Evolutionary conservation across 2,797 vertebrate species (phyloP), one percentile per base, ranked within the genome.

Genomic region (Ammospiza maritima): DNA sequence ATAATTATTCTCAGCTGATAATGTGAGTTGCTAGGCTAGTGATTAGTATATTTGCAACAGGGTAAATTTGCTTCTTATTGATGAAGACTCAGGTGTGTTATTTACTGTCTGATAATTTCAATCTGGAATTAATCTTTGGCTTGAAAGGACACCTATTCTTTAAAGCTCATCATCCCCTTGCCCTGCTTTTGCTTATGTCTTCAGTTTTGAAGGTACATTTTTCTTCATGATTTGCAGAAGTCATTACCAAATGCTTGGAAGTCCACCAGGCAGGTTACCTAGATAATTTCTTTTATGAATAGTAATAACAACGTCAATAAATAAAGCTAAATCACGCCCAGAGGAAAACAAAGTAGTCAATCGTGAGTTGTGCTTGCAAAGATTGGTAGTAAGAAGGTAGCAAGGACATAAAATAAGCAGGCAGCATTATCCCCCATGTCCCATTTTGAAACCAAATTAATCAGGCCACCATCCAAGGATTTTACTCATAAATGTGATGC

Each of bases 1-100:
- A 94, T 93, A 96, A 97, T 97, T 96, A 95, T 96, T 95, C 91
- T 88, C 89, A 67, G 80, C 76, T 97, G 96, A 95, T 93, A 93
- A 89, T 50, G 45, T 22, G 69, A 64, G 64, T 90, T 32, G 19
- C 81, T 90, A 95, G 80, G 69, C 64, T 91, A 57, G 85, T 83
- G 77, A 97, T 97, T 96, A 96, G 89, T 54, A 11, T 70, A 96
- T 93, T 96, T 85, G 69, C 75, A 93, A 67, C 42, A 58, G 27
- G 11, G 66, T 91, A 74, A 94, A 94, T 97, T 96, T 94, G 75
- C 83, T 96, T 96, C 44, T 44, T 84, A 45, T 77, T 93, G 86
- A 84, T 9, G 29, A 57, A 95, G 66, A 32, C 70, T 14, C n/a
- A 19, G 34, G 38, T 56, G 32, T 36, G 30, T 87, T 91, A 87